phyloP scores from a whole-genome alignment of 2,888 invertebrate genomes.

The Epinotia demarniana region DNA sequence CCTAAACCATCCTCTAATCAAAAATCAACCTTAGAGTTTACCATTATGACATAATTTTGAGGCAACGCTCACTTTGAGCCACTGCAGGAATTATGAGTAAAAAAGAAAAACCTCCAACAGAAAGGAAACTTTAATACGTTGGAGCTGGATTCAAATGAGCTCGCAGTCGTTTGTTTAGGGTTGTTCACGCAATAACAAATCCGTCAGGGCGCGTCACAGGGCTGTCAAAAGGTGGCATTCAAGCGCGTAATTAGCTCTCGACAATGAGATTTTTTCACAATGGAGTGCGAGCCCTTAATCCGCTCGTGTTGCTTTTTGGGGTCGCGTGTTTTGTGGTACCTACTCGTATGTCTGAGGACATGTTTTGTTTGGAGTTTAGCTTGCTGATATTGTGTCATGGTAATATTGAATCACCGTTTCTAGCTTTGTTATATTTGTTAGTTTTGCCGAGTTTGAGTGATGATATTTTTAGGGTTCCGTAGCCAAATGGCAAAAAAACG shows the following conservation, averaged over 20 bases:
- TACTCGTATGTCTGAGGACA: conserved; percentile 5
- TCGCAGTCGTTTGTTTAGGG: conserved; percentile 23
- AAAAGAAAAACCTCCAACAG: neutral
- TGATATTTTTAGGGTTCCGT: too few species aligned
- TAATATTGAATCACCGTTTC: neutral
- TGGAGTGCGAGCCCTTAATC: conserved; percentile 37
- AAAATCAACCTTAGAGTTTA: conserved; percentile 21
- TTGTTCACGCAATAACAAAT: conserved; percentile 41
- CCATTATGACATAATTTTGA: neutral
- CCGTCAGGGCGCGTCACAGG: conserved; percentile 43
- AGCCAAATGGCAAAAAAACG: too few species aligned
- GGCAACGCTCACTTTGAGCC: neutral
- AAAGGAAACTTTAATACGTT: neutral
- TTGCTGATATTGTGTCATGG: neutral
- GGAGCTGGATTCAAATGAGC: neutral
- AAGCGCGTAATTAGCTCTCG: conserved; percentile 44
- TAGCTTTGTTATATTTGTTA: too few species aligned
- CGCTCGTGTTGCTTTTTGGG: conserved; percentile 20
- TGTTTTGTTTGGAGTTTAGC: conserved; percentile 10
- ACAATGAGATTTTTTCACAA: conserved; percentile 42
- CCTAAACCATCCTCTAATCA: neutral
- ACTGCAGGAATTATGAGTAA: neutral
- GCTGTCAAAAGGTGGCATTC: conserved; percentile 45
- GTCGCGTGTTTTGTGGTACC: conserved; percentile 19
- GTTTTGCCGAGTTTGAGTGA: too few species aligned